These are phyloP conservation scores for Myioborus miniatus DNA, from an alignment of 2,797 vertebrate species.

Conservation along the genomic window DNA sequence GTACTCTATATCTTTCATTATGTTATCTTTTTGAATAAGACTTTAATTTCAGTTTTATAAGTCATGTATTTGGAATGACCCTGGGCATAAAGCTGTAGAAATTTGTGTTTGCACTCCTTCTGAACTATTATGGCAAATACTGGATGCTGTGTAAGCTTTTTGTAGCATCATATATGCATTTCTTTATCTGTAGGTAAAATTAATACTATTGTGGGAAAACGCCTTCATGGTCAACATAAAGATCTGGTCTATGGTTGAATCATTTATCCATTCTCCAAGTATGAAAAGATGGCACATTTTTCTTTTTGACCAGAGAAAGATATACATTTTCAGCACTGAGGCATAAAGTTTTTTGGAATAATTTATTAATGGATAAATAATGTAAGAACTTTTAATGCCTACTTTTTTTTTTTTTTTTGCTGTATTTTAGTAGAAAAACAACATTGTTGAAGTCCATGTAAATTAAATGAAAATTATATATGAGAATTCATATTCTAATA, in stretches of 20 bases:
- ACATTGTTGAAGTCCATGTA: background rate
- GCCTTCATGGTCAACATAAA: background rate
- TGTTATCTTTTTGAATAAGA: slow-evolving; percentile 2
- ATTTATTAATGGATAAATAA: background rate
- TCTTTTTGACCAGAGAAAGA: background rate
- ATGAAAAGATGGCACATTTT: background rate
- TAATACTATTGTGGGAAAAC: background rate
- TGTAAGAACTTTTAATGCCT: background rate
- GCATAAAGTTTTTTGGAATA: background rate
- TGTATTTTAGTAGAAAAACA: background rate
- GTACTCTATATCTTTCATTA: background rate
- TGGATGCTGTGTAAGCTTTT: background rate
- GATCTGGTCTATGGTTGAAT: background rate
- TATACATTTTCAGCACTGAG: background rate
- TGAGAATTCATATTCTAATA: background rate
- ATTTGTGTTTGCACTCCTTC: background rate
- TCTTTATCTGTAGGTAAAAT: background rate
- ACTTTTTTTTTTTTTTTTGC: rapidly evolving
- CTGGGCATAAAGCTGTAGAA: background rate
- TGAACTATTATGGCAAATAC: background rate
- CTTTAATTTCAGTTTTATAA: slow-evolving; percentile 13
- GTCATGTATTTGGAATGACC: background rate
- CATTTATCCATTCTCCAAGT: background rate
- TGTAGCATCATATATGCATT: background rate
- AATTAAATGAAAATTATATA: background rate